A percentile compares a stretch with the other conserved stretches of the same genome.
These are phyloP conservation scores for Etheostoma cragini DNA, from an alignment of 2,113 vertebrate species.

Conservation along the genomic window DNA sequence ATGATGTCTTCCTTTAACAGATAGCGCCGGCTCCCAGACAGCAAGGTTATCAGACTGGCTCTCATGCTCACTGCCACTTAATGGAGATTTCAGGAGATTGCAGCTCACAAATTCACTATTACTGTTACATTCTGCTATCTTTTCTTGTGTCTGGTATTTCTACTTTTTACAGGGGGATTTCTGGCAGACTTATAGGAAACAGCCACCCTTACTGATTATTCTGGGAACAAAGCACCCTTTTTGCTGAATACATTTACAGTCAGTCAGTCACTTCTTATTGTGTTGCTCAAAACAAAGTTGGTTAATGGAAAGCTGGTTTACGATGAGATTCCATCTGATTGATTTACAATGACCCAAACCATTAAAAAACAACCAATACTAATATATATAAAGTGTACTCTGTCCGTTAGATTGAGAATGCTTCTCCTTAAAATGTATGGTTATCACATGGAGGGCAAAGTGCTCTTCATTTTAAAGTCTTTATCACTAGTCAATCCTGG, in stretches of 20 bases:
- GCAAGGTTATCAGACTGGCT: constrained; percentile 87
- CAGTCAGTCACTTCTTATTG: constrained; percentile 50
- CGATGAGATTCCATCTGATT: constrained; percentile 61
- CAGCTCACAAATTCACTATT: constrained; percentile 66
- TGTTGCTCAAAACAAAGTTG: constrained; percentile 28
- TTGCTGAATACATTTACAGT: constrained; percentile 31
- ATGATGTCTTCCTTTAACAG: constrained; percentile 83
- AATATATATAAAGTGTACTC: constrained; percentile 62
- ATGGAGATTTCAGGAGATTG: constrained; percentile 75
- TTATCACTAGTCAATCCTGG: constrained; percentile 78
- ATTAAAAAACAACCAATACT: constrained; percentile 63
- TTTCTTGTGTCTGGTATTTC: constrained; percentile 56
- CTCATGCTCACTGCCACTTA: constrained; percentile 76
- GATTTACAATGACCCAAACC: constrained; percentile 54
- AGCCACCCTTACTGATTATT: constrained; percentile 31
- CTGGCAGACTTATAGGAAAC: constrained; percentile 52
- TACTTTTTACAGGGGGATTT: constrained; percentile 50
- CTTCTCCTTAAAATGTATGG: constrained; percentile 43
- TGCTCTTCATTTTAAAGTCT: constrained; percentile 78
- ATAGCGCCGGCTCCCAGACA: constrained; percentile 85
- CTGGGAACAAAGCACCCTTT: constrained; percentile 44
- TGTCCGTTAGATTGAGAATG: constrained; percentile 38
- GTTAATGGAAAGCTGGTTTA: constrained; percentile 74
- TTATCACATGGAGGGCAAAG: constrained; percentile 78
- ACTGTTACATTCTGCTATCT: constrained; percentile 58